A percentile compares a stretch with the other conserved stretches of the same genome.
These are phyloP conservation scores for Sminthurides bifidus DNA, from an alignment of 1,140 invertebrate species.

Conservation along the genomic window DNA sequence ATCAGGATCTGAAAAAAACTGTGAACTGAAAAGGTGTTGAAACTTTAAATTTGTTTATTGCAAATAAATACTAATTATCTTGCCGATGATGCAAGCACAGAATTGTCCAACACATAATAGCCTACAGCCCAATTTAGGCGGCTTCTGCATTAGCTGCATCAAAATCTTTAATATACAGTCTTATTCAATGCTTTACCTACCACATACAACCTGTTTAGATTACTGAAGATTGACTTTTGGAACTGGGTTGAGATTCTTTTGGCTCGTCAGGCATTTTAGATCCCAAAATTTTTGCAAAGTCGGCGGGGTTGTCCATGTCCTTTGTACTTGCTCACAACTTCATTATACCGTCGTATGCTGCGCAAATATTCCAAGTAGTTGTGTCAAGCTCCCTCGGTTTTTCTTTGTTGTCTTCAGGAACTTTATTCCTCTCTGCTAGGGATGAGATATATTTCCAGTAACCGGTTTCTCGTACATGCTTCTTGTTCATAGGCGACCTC, in stretches of 20 bases:
- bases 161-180: too few species aligned
- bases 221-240: too few species aligned
- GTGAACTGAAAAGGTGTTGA: too few species aligned
- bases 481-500: background rate
- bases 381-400: background rate
- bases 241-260: background rate
- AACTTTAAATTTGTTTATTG: too few species aligned
- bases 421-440: background rate
- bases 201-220: too few species aligned
- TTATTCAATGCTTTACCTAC: too few species aligned
- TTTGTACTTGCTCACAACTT: background rate
- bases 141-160: too few species aligned
- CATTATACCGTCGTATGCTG: background rate
- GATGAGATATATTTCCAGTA: slow-evolving; percentile 1
- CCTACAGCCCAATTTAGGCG: too few species aligned
- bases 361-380: background rate
- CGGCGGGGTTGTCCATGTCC: background rate
- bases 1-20: too few species aligned
- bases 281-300: background rate
- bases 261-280: background rate
- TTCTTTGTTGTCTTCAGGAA: background rate
- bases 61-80: too few species aligned
- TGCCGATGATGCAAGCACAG: too few species aligned
- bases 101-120: too few species aligned
- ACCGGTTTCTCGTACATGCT: background rate